These are phyloP conservation scores for Dendrocopos noguchii DNA, from an alignment of 2,113 vertebrate species.

Conservation along the genomic window DNA sequence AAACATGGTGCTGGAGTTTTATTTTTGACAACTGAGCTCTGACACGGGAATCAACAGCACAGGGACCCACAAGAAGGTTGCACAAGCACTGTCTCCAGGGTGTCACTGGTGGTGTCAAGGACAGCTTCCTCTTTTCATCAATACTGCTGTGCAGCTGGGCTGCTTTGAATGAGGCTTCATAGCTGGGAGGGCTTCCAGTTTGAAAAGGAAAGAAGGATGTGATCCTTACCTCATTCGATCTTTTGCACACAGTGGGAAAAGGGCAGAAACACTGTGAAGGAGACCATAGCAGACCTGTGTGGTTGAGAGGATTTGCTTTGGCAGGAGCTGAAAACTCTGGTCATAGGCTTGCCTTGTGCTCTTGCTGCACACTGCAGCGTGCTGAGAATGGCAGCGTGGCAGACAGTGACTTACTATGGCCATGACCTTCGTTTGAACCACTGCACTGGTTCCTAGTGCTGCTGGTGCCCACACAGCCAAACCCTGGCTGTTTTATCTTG, in stretches of 20 bases:
- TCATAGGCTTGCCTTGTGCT: not conserved
- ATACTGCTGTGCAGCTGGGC: conserved; percentile 38
- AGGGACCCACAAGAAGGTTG: conserved; percentile 34
- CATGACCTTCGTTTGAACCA: not conserved
- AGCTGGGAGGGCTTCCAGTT: not conserved
- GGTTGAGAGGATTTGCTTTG: not conserved
- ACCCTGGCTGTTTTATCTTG: not conserved
- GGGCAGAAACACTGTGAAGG: not conserved
- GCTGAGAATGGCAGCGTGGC: not conserved
- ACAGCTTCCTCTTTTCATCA: conserved; percentile 83
- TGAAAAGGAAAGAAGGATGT: not conserved
- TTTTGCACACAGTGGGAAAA: not conserved
- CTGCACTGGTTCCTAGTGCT: not conserved
- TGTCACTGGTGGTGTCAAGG: conserved; percentile 78
- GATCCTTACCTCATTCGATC: not conserved
- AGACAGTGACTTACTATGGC: not conserved
- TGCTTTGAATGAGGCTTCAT: not conserved
- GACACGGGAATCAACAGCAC: not conserved
- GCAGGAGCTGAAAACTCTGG: not conserved
- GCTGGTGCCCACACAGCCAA: not conserved
- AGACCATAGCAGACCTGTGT: not conserved
- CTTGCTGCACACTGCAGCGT: not conserved
- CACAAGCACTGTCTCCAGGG: conserved; percentile 72
- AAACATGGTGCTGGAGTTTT: not conserved
- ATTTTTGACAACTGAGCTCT: conserved; percentile 12